Conservation (phyloP, 1,140 invertebrate species). For the Eumeta japonica region DNA sequence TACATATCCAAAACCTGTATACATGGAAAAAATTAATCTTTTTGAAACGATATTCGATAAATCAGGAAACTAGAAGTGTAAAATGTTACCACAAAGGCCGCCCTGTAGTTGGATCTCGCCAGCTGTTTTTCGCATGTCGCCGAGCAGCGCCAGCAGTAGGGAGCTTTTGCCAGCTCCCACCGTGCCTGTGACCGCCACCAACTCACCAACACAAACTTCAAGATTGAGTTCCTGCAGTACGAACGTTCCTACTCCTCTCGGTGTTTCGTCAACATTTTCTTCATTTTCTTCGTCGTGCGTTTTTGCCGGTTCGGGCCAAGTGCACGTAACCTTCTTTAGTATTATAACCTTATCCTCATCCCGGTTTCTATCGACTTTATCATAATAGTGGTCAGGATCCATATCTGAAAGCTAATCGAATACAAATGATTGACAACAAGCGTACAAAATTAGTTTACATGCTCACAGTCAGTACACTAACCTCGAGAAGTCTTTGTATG, state of each 20-base stretch:
- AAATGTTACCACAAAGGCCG: constrained; percentile 63
- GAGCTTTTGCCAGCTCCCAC: constrained; percentile 79
- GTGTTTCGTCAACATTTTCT: too few relatives aligned
- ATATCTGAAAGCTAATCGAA: constrained; percentile 67
- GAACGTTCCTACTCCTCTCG: too few relatives aligned
- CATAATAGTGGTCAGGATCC: constrained; percentile 55
- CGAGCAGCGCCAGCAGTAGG: constrained; percentile 71
- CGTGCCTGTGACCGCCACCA: constrained; percentile 71
- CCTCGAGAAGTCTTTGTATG: constrained; percentile 73
- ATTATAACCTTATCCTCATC: constrained; percentile 51
- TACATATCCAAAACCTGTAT: constrained; percentile 79
- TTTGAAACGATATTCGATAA: too few relatives aligned
- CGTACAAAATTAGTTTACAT: not conserved
- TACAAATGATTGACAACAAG: not conserved
- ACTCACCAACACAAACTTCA: constrained; percentile 62
- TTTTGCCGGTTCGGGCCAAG: constrained; percentile 32
- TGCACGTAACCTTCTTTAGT: constrained; percentile 56
- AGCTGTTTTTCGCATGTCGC: constrained; percentile 66
- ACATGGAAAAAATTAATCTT: constrained; percentile 22
- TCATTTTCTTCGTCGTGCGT: constrained; percentile 23
- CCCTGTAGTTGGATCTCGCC: constrained; percentile 66
- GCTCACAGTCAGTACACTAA: constrained; percentile 36
- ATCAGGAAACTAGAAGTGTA: too few relatives aligned
- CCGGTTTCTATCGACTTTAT: constrained; percentile 35
- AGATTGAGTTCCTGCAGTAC: constrained; percentile 60